phyloP scores from a whole-genome alignment of 92 coral and sea anemone genomes.

The Parazoanthus atlanticus region DNA sequence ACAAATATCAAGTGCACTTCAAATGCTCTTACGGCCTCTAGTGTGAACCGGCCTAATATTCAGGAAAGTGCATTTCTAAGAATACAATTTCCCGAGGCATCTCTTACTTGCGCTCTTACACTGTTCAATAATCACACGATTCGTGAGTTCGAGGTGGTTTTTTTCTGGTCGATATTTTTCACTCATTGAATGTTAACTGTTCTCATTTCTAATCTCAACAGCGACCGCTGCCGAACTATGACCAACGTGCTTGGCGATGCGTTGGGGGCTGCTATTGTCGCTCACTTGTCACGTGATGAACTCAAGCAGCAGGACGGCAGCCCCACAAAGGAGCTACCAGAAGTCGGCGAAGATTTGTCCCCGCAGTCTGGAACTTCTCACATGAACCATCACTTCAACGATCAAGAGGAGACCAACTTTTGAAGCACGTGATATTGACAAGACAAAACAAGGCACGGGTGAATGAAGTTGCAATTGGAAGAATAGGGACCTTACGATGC shows the following conservation, averaged over 20 bases:
- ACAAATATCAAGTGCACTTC: no score
- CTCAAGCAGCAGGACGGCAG: slow-evolving; percentile 14
- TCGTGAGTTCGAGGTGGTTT: no score
- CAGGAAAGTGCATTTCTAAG: no score
- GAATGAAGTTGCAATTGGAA: neutral
- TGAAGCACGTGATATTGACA: neutral
- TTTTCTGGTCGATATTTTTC: no score
- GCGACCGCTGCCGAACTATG: slow-evolving; percentile 42
- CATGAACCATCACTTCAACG: neutral
- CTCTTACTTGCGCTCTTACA: no score
- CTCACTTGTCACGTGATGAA: slow-evolving; percentile 36
- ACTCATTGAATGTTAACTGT: no score
- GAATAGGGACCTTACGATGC: no score
- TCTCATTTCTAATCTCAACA: neutral
- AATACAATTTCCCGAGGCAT: no score
- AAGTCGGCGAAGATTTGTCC: neutral
- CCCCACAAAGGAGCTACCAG: neutral
- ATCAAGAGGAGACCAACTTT: slow-evolving; percentile 1
- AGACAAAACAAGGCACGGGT: neutral
- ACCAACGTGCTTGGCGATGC: slow-evolving; percentile 40
- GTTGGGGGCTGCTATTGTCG: slow-evolving; percentile 30
- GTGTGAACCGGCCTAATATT: no score
- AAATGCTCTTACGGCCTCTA: no score
- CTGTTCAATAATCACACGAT: no score
- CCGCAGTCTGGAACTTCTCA: neutral